Evolutionary conservation across 1,140 invertebrate species (phyloP).

Genomic region (Antheraea pernyi): DNA sequence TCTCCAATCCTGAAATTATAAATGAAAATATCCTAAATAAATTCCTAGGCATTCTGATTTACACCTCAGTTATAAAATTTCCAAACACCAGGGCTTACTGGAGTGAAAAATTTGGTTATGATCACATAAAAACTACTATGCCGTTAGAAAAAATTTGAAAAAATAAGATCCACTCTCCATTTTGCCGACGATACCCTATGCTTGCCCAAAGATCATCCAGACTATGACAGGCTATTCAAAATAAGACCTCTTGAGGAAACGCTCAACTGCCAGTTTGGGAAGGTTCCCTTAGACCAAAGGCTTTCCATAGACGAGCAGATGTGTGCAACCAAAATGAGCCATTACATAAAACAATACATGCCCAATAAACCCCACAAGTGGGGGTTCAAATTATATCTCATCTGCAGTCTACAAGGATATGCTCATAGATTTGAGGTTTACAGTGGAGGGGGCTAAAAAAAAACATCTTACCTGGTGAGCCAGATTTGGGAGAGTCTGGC

Average conservation of each 20-base stretch:
- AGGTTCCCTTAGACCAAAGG: slow-evolving; percentile 21
- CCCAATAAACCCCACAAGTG: slow-evolving; percentile 16
- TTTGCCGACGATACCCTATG: slow-evolving; percentile 21
- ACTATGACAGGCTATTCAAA: slow-evolving; percentile 21
- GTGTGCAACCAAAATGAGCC: slow-evolving; percentile 21
- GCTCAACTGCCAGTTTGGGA: slow-evolving; percentile 21
- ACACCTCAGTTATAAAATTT: slow-evolving; percentile 16
- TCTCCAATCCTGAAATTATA: slow-evolving; percentile 14
- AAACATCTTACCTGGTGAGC: slow-evolving; percentile 15
- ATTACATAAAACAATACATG: slow-evolving; percentile 17
- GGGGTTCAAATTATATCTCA: slow-evolving; percentile 16
- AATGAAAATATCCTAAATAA: slow-evolving; percentile 17
- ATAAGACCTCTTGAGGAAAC: slow-evolving; percentile 21
- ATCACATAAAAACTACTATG: slow-evolving; percentile 17
- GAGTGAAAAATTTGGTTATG: slow-evolving; percentile 15
- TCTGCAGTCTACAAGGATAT: slow-evolving; percentile 17
- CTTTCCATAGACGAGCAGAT: slow-evolving; percentile 20
- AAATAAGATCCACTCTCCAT: slow-evolving; percentile 21
- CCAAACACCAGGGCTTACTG: slow-evolving; percentile 16
- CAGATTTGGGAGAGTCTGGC: slow-evolving; percentile 16
- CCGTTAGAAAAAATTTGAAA: slow-evolving; percentile 20
- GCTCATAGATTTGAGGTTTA: slow-evolving; percentile 15
- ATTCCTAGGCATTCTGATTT: slow-evolving; percentile 16
- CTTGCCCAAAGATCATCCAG: slow-evolving; percentile 18
- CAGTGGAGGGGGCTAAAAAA: slow-evolving; percentile 15